phyloP scores from a whole-genome alignment of 2,797 vertebrate genomes.

The Eulemur albifrons region DNA sequence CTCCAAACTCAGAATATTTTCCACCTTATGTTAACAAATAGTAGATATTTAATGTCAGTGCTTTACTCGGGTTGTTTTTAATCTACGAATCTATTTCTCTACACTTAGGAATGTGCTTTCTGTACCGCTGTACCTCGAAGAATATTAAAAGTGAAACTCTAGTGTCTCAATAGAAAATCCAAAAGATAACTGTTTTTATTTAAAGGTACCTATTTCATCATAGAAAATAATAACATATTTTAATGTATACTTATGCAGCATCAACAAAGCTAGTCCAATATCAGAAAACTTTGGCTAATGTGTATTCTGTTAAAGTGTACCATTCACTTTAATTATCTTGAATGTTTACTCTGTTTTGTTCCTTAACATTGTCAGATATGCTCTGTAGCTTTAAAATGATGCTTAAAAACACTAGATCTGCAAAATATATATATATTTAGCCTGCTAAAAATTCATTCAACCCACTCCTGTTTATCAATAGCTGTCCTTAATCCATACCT shows the following conservation, averaged over 20 bases:
- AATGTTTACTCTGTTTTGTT: background rate
- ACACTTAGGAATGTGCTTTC: background rate
- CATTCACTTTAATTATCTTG: background rate
- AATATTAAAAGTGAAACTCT: background rate
- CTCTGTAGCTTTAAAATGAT: background rate
- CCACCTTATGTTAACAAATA: background rate
- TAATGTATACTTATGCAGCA: background rate
- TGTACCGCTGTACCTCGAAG: background rate
- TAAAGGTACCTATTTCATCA: background rate
- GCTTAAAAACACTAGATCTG: background rate
- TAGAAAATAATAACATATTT: background rate
- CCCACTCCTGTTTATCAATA: background rate
- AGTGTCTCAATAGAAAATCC: background rate
- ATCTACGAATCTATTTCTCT: background rate
- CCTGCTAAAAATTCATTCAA: background rate
- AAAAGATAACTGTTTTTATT: constrained; percentile 1
- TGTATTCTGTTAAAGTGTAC: background rate
- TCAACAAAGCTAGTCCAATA: background rate
- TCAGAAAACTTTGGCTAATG: background rate
- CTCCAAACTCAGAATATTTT: background rate
- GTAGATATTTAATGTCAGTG: background rate
- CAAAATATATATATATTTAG: background rate
- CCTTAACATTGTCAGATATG: background rate
- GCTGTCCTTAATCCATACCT: background rate
- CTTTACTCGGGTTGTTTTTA: background rate